Percentiles rank a stretch among this genome's conserved stretches.
These are phyloP conservation scores for Eristalinus sepulchralis DNA, from an alignment of 2,888 invertebrate genomes.

Conservation along the genomic window DNA sequence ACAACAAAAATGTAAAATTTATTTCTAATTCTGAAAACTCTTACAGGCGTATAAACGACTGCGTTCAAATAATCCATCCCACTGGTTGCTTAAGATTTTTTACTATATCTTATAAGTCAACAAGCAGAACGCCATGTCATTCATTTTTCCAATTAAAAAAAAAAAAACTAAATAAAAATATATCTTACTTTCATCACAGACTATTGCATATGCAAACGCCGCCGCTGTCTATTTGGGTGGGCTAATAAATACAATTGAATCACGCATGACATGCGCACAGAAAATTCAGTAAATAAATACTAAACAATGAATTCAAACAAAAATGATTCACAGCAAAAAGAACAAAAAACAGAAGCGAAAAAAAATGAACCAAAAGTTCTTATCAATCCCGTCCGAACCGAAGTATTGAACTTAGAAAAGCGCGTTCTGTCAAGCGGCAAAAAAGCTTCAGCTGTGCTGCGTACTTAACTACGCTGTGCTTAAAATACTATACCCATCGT, in stretches of 20 bases:
- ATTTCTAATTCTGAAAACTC: too few relatives aligned
- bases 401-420: background rate
- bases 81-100: too few relatives aligned
- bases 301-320: background rate
- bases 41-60: too few relatives aligned
- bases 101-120: too few relatives aligned
- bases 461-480: background rate
- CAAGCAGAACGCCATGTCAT: too few relatives aligned
- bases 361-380: conserved; percentile 10
- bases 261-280: conserved; percentile 25
- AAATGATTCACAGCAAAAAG: conserved; percentile 17
- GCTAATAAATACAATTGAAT: conserved; percentile 14
- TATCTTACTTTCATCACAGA: background rate
- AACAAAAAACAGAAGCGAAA: conserved; percentile 32
- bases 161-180: too few relatives aligned
- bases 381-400: conserved; percentile 14
- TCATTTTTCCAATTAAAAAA: too few relatives aligned
- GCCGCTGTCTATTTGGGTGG: conserved; percentile 11
- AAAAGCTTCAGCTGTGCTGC: background rate
- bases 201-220: background rate
- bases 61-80: too few relatives aligned
- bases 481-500: background rate
- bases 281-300: background rate
- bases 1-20: too few relatives aligned
- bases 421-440: background rate